phyloP scores from a whole-genome alignment of 2,888 invertebrate species.

The Tenthredo livida region DNA sequence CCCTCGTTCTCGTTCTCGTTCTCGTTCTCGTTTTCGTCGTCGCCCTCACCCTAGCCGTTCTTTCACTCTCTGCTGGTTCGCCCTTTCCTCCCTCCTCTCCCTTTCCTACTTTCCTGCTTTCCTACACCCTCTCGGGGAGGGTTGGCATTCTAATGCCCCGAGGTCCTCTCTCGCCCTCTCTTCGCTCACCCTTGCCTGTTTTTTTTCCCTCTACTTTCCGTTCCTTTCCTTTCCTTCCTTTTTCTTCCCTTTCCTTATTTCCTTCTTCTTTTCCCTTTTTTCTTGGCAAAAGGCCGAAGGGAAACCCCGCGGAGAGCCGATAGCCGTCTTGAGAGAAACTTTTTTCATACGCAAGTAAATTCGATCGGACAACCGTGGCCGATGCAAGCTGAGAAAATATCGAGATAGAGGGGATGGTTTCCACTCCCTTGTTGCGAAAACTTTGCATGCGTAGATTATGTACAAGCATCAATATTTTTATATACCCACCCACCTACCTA shows the following conservation, averaged over 20 bases:
- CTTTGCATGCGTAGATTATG: background rate
- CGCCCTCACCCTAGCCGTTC: conserved; percentile 52
- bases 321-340: conserved; percentile 13
- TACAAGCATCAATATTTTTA: conserved; percentile 6
- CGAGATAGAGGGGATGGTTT: background rate
- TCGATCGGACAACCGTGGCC: conserved; percentile 48
- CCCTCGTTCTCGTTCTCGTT: conserved; percentile 44
- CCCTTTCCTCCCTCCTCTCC: conserved; percentile 56
- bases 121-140: conserved; percentile 42
- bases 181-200: conserved; percentile 55
- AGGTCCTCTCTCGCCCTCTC: conserved; percentile 61
- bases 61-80: conserved; percentile 51
- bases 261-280: conserved; percentile 50
- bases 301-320: conserved; percentile 53
- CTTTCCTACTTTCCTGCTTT: conserved; percentile 54
- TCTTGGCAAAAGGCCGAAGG: conserved; percentile 54
- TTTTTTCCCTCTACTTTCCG: conserved; percentile 54
- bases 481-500: background rate
- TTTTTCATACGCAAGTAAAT: conserved; percentile 37
- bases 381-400: conserved; percentile 34
- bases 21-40: conserved; percentile 18
- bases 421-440: background rate
- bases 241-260: conserved; percentile 34
- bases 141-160: conserved; percentile 55
- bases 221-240: conserved; percentile 50